These are phyloP conservation scores for Polydrusus cervinus DNA, from an alignment of 2,888 invertebrate genomes.

Conservation along the genomic window DNA sequence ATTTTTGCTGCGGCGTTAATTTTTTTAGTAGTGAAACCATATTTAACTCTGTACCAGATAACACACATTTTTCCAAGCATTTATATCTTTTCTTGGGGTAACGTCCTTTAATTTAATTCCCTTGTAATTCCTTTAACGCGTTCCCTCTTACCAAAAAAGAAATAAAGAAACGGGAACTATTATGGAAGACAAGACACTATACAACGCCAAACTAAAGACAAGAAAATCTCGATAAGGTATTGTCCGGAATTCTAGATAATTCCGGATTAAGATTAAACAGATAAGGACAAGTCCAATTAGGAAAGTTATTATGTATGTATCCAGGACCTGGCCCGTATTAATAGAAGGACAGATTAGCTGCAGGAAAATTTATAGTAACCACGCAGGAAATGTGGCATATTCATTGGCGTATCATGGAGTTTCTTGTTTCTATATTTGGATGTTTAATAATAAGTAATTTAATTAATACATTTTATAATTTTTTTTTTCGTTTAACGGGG, in stretches of 20 bases:
- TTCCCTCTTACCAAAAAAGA: too few relatives aligned
- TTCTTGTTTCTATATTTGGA: neutral
- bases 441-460: too few relatives aligned
- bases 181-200: slow-evolving; percentile 7
- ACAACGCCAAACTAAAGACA: slow-evolving; percentile 28
- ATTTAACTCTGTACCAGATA: too few relatives aligned
- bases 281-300: slow-evolving; percentile 50
- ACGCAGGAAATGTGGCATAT: neutral
- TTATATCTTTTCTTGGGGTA: too few relatives aligned
- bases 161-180: slow-evolving; percentile 17
- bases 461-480: too few relatives aligned
- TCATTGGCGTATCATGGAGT: slow-evolving; percentile 1
- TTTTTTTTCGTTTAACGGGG: too few relatives aligned
- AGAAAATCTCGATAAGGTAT: slow-evolving; percentile 40
- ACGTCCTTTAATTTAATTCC: neutral
- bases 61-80: too few relatives aligned
- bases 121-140: neutral
- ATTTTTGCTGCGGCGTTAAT: too few relatives aligned
- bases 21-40: too few relatives aligned
- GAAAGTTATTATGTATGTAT: slow-evolving; percentile 49
- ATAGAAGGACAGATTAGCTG: slow-evolving; percentile 45
- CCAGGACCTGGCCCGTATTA: slow-evolving; percentile 37
- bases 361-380: slow-evolving; percentile 33
- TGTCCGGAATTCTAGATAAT: slow-evolving; percentile 31
- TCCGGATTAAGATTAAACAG: slow-evolving; percentile 44